Evolutionary conservation across 2,113 vertebrate species (phyloP).

Genomic region (Felis catus): DNA sequence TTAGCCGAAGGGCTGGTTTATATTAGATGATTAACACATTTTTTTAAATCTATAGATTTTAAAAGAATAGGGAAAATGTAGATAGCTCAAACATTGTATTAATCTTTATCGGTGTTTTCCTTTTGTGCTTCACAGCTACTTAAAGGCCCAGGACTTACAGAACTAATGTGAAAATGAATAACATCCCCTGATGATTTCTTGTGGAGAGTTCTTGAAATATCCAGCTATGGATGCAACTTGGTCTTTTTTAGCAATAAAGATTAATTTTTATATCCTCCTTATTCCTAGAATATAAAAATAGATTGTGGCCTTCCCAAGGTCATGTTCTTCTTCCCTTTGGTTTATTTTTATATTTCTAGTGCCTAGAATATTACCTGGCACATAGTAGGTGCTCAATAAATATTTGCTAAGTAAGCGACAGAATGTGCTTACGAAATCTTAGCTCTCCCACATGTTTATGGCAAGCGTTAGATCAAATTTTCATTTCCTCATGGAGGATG

Average conservation of each 20-base stretch:
- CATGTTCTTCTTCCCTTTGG: not conserved
- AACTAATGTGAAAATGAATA: not conserved
- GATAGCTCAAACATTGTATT: not conserved
- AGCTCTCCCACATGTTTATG: not conserved
- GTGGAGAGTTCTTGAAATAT: not conserved
- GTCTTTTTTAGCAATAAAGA: not conserved
- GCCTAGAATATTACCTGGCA: not conserved
- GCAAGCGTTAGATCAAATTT: not conserved
- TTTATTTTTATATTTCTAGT: not conserved
- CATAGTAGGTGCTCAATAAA: not conserved
- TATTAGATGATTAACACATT: not conserved
- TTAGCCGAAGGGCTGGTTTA: not conserved
- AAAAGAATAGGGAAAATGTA: not conserved
- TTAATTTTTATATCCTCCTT: not conserved
- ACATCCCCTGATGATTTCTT: not conserved
- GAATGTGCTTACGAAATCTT: not conserved
- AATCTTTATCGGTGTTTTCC: not conserved
- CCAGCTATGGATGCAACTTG: not conserved
- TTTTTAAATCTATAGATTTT: not conserved
- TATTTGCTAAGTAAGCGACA: not conserved
- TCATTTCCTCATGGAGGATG: not conserved
- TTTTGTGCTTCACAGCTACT: not conserved
- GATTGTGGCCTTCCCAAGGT: too few relatives aligned
- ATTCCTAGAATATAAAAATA: not conserved
- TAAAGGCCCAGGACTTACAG: not conserved